Base-by-base conservation (phyloP, 1,140 invertebrate genomes). In the Trachymyrmex septentrionalis region DNA sequence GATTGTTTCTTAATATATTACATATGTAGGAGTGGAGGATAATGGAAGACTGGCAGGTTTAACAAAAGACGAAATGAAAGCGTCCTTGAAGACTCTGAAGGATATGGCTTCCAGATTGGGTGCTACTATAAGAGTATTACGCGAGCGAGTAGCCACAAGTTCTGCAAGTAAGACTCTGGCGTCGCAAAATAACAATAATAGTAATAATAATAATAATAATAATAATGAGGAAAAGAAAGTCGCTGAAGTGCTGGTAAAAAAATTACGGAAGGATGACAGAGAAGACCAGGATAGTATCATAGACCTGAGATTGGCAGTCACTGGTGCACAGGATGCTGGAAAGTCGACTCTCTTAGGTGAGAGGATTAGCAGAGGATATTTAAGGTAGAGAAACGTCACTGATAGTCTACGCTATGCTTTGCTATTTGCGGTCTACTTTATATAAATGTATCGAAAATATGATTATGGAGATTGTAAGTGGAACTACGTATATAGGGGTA, bases 301-400 rank as follows among this genome's bases (percentile, higher is more conserved):
- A 66, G 98, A 99, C 92, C 95, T 99, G 27, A 95, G 99, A 84
- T 96, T 99, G 21, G 99, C 98, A 0, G 98, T 99, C 24, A 96
- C 99, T 91, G 99, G 99, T 0, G 98, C 98, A 92, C 98, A 98
- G 76, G 98, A 99, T 96, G 98, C 98, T 10, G 99, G 99, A 3
- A 99, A 99, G 94, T 99, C 98, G 38, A 99, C 98, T 3, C 95
- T 99, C 30, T 96, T 99, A 48, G 95, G 95, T 95, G 90, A 93
- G 91, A 92, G 87, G 78, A 92, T 92, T 92, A 87, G 85, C 90
- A 91, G 89, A 91, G 87, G 84, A 91, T 87, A 81, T 91, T 91
- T 91, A 88, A 91, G 90, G 90, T 91, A 91, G 89, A 91, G 90
- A 88, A 91, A 86, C 67, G 57, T 85, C 78, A 55, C 48, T 73